These are phyloP conservation scores for Passerina amoena DNA, from an alignment of 2,113 vertebrate genomes.

Conservation along the genomic window DNA sequence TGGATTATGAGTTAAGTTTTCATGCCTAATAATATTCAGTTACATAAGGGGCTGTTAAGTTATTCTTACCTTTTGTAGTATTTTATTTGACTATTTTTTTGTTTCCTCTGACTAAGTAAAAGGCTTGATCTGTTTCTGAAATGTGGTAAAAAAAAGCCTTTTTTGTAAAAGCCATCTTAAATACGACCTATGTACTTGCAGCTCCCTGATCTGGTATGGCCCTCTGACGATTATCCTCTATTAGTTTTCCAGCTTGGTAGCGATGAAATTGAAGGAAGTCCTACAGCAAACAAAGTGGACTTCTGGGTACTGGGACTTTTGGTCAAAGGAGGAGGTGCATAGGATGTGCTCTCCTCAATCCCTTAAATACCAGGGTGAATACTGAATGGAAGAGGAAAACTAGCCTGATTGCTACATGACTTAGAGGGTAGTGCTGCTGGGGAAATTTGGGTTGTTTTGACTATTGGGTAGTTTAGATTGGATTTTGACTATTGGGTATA, in stretches of 20 bases:
- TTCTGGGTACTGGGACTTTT: neutral
- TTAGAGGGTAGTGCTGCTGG: neutral
- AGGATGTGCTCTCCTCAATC: neutral
- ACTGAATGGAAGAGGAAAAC: neutral
- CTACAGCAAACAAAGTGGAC: neutral
- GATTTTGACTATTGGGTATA: fast-evolving
- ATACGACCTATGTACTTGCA: fast-evolving
- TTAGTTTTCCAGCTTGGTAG: neutral
- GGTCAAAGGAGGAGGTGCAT: neutral
- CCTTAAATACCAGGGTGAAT: neutral
- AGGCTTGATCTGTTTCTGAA: neutral
- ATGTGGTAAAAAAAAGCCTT: neutral
- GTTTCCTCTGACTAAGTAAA: neutral
- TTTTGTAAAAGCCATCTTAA: neutral
- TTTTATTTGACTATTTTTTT: neutral
- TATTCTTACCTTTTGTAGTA: neutral
- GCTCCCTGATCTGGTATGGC: neutral
- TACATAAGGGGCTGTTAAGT: neutral
- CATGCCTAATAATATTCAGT: neutral
- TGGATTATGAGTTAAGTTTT: neutral
- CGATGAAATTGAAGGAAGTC: neutral
- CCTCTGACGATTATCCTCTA: no score
- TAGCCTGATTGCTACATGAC: neutral
- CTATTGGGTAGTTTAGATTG: fast-evolving
- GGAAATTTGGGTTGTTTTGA: neutral